Evolutionary conservation across 2,888 invertebrate species (phyloP), one percentile per base, ranked within the genome.

Genomic region (Piscicola geometra): DNA sequence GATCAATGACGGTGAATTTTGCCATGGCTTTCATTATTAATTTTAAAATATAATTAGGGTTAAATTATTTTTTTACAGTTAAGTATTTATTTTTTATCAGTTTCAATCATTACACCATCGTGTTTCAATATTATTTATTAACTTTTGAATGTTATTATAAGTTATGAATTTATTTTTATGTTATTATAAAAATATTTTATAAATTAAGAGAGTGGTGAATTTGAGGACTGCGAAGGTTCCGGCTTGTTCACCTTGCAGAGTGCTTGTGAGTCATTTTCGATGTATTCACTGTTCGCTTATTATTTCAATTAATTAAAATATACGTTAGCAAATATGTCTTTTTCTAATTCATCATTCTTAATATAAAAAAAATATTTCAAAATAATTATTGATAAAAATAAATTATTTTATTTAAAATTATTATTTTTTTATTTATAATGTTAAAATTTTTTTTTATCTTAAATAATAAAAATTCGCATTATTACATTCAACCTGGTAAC

Each of bases 141-240:
- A n/a, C n/a, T n/a, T n/a, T n/a, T n/a, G n/a, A n/a, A n/a, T n/a
- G n/a, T n/a, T n/a, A n/a, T n/a, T n/a, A n/a, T n/a, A n/a, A n/a
- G n/a, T n/a, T n/a, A n/a, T n/a, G n/a, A n/a, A n/a, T n/a, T 41
- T 25, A 28, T 33, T 41, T 12, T 60, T 73, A 15, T 60, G 0
- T 50, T 67, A 47, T 21, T 21, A n/a, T 32, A 32, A 32, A 33
- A 28, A n/a, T 68, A 1, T 21, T 12, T 50, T 15, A 0, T 32
- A 30, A 18, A 47, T 75, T 0, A 33, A 84, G 84, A 81, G 25
- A 81, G 84, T 25, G 92, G 91, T 2, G 89, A 90, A 78, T 96
- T 95, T 85, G 86, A 95, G 28, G 93, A 95, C 85, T 93, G 91
- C 80, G 96, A 96, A 88, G 96, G 96, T 0, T 93, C 93, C 0